phyloP scores from a whole-genome alignment of 2,888 invertebrate genomes.

The Polydrusus pterygomalis region DNA sequence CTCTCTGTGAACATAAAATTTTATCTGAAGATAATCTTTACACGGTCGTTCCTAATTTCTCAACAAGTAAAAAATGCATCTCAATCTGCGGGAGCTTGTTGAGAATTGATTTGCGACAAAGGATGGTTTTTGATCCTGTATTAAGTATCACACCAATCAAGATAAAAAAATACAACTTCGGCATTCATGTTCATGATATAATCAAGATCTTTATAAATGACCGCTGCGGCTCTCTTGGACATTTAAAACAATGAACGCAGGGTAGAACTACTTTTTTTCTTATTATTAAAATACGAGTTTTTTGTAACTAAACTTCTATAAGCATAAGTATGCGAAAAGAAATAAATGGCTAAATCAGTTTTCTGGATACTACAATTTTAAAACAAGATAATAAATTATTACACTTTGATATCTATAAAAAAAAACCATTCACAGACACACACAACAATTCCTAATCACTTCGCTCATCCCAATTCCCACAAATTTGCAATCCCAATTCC shows the following conservation, averaged over 20 bases:
- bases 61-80: conserved; percentile 32
- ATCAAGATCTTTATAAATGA: conserved; percentile 48
- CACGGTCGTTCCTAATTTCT: conserved; percentile 17
- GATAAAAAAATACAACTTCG: conserved; percentile 42
- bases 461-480: no score
- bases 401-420: no score
- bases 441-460: no score
- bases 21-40: conserved; percentile 9
- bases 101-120: conserved; percentile 39
- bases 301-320: background rate
- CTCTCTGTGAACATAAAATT: background rate
- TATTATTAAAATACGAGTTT: background rate
- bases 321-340: no score
- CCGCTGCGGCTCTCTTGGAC: conserved; percentile 35
- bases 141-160: conserved; percentile 49
- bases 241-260: conserved; percentile 48
- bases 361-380: no score
- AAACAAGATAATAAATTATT: no score
- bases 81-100: conserved; percentile 32
- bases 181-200: conserved; percentile 42
- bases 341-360: no score
- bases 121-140: conserved; percentile 30
- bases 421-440: no score
- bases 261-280: background rate
- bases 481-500: no score